A percentile compares a stretch with the other conserved stretches of the same genome.
Evolutionary conservation across 2,113 vertebrate species (phyloP).

Genomic region (Pseudopodoces humilis): DNA sequence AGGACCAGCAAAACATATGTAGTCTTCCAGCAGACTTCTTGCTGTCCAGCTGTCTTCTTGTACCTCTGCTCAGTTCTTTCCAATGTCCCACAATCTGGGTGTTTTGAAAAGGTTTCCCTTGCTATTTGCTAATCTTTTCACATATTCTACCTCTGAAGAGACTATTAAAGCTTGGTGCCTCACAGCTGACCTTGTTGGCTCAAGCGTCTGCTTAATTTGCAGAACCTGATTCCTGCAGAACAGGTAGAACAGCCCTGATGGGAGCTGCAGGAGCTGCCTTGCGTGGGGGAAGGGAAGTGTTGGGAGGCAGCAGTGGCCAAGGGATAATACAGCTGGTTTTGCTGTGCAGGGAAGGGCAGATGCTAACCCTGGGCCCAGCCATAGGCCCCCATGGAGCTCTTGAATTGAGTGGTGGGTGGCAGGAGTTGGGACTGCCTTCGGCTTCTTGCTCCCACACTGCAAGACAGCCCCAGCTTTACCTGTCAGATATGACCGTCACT

Average conservation of each 20-base stretch:
- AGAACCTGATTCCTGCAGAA: not conserved
- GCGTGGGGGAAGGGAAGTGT: not conserved
- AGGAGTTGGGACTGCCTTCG: not conserved
- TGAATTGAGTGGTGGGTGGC: not conserved
- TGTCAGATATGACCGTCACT: fast-evolving
- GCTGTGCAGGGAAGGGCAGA: not conserved
- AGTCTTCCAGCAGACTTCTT: not conserved
- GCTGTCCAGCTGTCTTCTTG: not conserved
- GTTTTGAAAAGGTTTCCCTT: not conserved
- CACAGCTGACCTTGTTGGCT: not conserved
- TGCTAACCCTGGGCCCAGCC: not conserved
- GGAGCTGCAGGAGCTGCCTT: not conserved
- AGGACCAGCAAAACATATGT: not conserved
- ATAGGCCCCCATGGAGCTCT: fast-evolving
- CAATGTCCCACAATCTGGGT: fast-evolving
- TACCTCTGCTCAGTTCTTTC: not conserved
- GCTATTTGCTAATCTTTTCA: not conserved
- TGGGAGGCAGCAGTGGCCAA: not conserved
- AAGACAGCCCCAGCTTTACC: not conserved
- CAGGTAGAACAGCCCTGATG: not conserved
- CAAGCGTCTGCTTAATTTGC: not conserved
- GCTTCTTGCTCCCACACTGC: not conserved
- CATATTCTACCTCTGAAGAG: not conserved
- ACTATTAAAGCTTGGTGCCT: not conserved
- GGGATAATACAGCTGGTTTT: not conserved